These are phyloP conservation scores for Abrostola tripartita DNA, from an alignment of 2,888 invertebrate species.

Conservation along the genomic window DNA sequence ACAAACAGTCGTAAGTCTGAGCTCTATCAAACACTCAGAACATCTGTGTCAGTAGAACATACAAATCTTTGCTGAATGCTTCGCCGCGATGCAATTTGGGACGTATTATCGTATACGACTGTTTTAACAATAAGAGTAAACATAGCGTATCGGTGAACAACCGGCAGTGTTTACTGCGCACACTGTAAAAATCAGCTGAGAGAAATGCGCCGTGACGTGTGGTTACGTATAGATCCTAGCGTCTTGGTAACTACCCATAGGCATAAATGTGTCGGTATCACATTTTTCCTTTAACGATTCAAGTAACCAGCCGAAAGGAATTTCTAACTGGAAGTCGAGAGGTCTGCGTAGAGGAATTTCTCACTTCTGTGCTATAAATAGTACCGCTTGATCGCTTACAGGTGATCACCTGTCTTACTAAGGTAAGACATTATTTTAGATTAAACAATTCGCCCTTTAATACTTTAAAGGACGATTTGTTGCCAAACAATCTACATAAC, in stretches of 20 bases:
- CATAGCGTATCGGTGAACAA: conserved; percentile 22
- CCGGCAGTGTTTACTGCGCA: conserved; percentile 10
- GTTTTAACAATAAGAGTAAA: conserved; percentile 40
- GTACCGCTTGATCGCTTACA: too few species aligned
- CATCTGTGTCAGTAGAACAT: conserved; percentile 29
- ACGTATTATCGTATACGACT: conserved; percentile 19
- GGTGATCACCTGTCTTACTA: too few species aligned
- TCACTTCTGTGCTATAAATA: too few species aligned
- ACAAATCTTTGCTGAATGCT: conserved; percentile 20
- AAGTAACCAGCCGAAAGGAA: too few species aligned
- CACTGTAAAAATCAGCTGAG: conserved; percentile 13
- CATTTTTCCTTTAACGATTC: too few species aligned
- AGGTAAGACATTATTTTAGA: too few species aligned
- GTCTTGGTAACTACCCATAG: neutral
- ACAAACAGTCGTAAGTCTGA: neutral
- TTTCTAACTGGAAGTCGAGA: too few species aligned
- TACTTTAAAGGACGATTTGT: neutral
- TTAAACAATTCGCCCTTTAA: neutral
- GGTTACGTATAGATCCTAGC: neutral
- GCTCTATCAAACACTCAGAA: conserved; percentile 22
- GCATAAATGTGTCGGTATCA: neutral
- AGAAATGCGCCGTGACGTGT: neutral
- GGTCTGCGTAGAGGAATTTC: too few species aligned
- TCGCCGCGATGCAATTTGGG: conserved; percentile 31
- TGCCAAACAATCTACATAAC: conserved; percentile 1